A percentile compares a stretch with the other conserved stretches of the same genome.
Conservation (phyloP, 1,140 invertebrate species). For the Cyclina sinensis region DNA sequence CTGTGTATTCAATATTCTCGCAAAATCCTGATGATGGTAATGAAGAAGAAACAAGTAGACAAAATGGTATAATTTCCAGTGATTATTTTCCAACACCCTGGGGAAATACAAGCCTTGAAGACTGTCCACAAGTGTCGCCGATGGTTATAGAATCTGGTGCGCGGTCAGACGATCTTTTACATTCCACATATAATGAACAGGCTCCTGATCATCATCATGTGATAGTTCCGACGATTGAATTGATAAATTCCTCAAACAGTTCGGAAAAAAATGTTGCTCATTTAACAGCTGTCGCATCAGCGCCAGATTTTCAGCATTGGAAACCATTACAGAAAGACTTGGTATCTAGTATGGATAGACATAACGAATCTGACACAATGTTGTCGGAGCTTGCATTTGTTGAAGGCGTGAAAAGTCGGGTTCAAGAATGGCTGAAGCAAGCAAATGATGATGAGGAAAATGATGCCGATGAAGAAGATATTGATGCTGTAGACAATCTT, state of each 20-base stretch:
- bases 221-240: conserved; percentile 55
- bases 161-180: conserved; percentile 68
- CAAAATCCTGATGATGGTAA: background rate
- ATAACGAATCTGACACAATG: conserved; percentile 76
- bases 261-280: conserved; percentile 39
- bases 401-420: conserved; percentile 74
- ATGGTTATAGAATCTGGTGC: conserved; percentile 51
- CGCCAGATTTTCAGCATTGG: conserved; percentile 80
- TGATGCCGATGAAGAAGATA: conserved; percentile 72
- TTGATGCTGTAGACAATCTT: conserved; percentile 68
- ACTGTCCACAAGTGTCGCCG: conserved; percentile 49
- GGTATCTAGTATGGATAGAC: conserved; percentile 39
- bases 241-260: conserved; percentile 57
- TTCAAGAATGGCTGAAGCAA: conserved; percentile 79
- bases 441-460: conserved; percentile 67
- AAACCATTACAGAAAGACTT: conserved; percentile 71
- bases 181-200: conserved; percentile 80
- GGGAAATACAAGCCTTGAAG: conserved; percentile 43
- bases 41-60: background rate
- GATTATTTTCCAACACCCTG: conserved; percentile 65
- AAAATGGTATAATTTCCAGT: conserved; percentile 42
- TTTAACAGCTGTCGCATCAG: conserved; percentile 71
- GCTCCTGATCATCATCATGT: conserved; percentile 78
- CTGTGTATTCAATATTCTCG: conserved; percentile 79
- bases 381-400: conserved; percentile 78